phyloP scores from a whole-genome alignment of 2,888 invertebrate species.

The Polietes domitor region DNA sequence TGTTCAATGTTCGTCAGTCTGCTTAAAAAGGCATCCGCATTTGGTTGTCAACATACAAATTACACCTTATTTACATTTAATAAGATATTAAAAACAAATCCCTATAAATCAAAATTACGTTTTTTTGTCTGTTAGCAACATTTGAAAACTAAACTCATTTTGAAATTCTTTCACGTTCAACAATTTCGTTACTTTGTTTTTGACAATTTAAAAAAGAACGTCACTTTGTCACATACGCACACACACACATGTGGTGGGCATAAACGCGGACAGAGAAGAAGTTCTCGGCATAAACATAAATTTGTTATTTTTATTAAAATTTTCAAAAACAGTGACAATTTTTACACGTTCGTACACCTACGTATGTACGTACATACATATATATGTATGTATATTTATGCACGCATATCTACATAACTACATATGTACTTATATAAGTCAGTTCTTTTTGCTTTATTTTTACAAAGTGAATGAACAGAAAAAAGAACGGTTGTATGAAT shows the following conservation, averaged over 20 bases:
- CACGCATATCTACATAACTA: background rate
- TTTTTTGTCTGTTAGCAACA: too few species aligned
- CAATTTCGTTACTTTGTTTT: background rate
- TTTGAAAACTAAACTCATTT: background rate
- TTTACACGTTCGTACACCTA: conserved; percentile 30
- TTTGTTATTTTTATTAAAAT: conserved; percentile 60
- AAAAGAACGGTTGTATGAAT: background rate
- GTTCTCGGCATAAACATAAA: conserved; percentile 48
- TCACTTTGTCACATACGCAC: background rate
- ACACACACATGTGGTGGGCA: background rate
- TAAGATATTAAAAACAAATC: too few species aligned
- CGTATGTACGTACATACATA: background rate
- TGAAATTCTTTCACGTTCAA: conserved; percentile 23
- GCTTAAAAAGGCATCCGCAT: too few species aligned
- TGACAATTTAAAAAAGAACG: background rate
- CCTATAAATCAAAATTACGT: too few species aligned
- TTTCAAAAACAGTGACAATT: conserved; percentile 51
- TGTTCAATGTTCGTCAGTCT: too few species aligned
- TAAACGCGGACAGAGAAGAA: background rate
- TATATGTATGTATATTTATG: background rate
- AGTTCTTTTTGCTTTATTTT: background rate
- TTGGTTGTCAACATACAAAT: too few species aligned
- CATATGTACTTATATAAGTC: background rate
- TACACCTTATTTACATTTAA: too few species aligned
- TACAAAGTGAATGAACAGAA: conserved; percentile 10